phyloP scores from a whole-genome alignment of 2,797 vertebrate species.

The Taenioides sp. region DNA sequence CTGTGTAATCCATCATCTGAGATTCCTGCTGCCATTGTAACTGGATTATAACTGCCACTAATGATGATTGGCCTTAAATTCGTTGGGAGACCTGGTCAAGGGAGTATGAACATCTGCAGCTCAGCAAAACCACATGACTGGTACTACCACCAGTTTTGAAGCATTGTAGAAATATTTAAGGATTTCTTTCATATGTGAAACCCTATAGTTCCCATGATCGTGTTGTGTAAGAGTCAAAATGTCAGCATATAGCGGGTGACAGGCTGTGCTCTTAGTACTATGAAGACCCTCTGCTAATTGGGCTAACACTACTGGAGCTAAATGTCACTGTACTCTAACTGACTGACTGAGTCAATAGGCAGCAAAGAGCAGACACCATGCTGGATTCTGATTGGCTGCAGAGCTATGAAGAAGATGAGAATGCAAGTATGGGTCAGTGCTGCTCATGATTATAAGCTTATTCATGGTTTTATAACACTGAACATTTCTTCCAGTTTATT shows the following conservation, averaged over 20 bases:
- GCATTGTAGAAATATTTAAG: slow-evolving; percentile 4
- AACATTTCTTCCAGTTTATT: slow-evolving; percentile 41
- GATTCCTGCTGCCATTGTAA: slow-evolving; percentile 64
- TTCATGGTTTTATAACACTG: slow-evolving; percentile 25
- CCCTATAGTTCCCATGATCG: slow-evolving; percentile 12
- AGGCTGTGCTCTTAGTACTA: slow-evolving; percentile 31
- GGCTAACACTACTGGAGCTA: slow-evolving; percentile 64
- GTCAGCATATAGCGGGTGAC: slow-evolving; percentile 53
- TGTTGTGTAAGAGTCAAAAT: slow-evolving; percentile 60
- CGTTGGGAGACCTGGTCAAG: slow-evolving; percentile 35
- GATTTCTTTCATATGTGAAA: not conserved
- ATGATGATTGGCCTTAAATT: slow-evolving; percentile 71
- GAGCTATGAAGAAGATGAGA: slow-evolving; percentile 4
- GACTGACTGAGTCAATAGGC: slow-evolving; percentile 28
- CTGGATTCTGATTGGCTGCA: not conserved
- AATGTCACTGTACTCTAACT: slow-evolving; percentile 65
- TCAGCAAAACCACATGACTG: slow-evolving; percentile 30
- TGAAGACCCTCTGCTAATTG: slow-evolving; percentile 55
- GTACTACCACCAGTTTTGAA: slow-evolving; percentile 13
- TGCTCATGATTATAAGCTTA: slow-evolving; percentile 29
- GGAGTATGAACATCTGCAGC: slow-evolving; percentile 24
- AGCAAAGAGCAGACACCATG: slow-evolving; percentile 31
- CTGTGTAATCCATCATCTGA: slow-evolving; percentile 62
- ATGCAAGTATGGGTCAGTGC: not conserved
- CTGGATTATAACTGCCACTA: slow-evolving; percentile 68